A percentile compares a stretch with the other conserved stretches of the same genome.
phyloP scores from a whole-genome alignment of 2,797 vertebrate species.

The Pachyuromys duprasi region DNA sequence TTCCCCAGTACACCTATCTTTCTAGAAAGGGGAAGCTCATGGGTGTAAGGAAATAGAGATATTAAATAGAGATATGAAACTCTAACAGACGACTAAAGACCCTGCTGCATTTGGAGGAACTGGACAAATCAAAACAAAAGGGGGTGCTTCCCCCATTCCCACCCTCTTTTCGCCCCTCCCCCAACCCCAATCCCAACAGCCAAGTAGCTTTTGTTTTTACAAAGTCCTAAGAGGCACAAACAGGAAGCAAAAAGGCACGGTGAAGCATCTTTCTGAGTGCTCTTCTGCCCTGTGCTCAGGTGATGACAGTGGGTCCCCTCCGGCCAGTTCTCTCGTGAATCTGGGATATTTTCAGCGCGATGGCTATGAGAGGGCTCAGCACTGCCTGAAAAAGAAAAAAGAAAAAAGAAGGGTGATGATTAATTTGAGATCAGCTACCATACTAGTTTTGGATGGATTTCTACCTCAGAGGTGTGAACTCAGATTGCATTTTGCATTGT shows the following conservation, averaged over 20 bases:
- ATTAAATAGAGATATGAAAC: slow-evolving; percentile 72
- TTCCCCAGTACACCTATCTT: neutral
- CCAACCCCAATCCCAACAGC: slow-evolving; percentile 53
- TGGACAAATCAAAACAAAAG: slow-evolving; percentile 71
- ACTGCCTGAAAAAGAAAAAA: slow-evolving; percentile 90
- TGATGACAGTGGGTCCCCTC: slow-evolving; percentile 97
- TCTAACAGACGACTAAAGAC: slow-evolving; percentile 78
- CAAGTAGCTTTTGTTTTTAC: slow-evolving; percentile 73
- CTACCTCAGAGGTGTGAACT: neutral
- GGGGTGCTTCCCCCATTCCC: slow-evolving; percentile 61
- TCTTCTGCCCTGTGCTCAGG: slow-evolving; percentile 91
- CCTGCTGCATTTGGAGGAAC: slow-evolving; percentile 76
- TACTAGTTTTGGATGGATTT: neutral
- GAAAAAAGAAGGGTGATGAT: slow-evolving; percentile 22
- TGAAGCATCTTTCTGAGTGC: slow-evolving; percentile 75
- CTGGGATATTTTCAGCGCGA: slow-evolving; percentile 98
- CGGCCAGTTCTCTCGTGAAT: slow-evolving; percentile 97
- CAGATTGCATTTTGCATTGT: neutral
- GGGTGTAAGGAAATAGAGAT: slow-evolving; percentile 36
- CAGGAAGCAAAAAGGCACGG: slow-evolving; percentile 81
- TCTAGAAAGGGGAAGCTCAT: neutral
- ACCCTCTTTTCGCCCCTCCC: neutral
- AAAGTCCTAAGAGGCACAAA: slow-evolving; percentile 88
- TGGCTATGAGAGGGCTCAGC: slow-evolving; percentile 97
- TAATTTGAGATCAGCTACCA: neutral